A percentile compares a stretch with the other conserved stretches of the same genome.
phyloP scores from a whole-genome alignment of 2,888 invertebrate genomes.

The Harmothoe impar region DNA sequence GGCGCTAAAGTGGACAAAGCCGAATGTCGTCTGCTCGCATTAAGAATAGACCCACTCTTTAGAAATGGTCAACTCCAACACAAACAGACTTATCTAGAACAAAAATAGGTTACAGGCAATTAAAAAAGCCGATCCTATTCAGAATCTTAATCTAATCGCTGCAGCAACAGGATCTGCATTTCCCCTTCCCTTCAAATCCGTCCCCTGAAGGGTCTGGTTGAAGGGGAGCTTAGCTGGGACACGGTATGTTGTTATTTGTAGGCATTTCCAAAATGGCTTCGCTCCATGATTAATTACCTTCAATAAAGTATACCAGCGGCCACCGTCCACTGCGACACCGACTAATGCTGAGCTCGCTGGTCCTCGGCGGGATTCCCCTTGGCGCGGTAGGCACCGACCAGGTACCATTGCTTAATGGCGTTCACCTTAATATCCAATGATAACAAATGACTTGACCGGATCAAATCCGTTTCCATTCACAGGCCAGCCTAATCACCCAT shows the following conservation, averaged over 20 bases:
- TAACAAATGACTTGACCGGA: constrained; percentile 42
- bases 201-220: background rate
- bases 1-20: background rate
- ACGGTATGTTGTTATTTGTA: background rate
- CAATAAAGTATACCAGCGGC: background rate
- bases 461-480: background rate
- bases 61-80: background rate
- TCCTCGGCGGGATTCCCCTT: constrained; percentile 17
- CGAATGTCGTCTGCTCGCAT: background rate
- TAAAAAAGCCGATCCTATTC: background rate
- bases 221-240: background rate
- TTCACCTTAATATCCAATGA: background rate
- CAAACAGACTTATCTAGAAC: constrained; percentile 21
- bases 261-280: background rate
- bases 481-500: background rate
- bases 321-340: background rate
- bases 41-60: background rate
- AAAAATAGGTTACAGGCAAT: background rate
- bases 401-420: background rate
- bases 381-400: background rate
- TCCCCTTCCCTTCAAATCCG: background rate
- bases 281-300: constrained; percentile 14
- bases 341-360: constrained; percentile 11
- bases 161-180: background rate
- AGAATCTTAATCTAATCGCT: background rate